These are phyloP conservation scores for Okamejei kenojei DNA, from an alignment of 2,797 vertebrate genomes.

Conservation along the genomic window DNA sequence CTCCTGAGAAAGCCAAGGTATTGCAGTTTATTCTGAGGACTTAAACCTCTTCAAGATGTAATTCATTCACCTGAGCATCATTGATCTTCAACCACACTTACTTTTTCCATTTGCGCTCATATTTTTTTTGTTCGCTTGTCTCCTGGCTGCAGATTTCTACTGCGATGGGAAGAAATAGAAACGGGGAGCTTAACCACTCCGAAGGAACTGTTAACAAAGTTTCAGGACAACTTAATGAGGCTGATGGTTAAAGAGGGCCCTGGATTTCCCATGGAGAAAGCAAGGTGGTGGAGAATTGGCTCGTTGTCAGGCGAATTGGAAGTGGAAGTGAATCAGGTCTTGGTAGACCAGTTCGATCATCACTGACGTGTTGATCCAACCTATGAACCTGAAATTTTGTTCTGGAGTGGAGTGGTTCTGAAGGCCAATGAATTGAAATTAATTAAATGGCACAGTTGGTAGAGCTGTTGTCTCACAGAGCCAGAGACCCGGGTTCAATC, in stretches of 20 bases:
- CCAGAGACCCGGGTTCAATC: too few relatives aligned
- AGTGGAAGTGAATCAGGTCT: background rate
- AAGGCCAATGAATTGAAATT: too few relatives aligned
- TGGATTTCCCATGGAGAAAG: background rate
- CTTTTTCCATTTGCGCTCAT: background rate
- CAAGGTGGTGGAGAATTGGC: background rate
- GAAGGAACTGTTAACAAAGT: background rate
- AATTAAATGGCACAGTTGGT: too few relatives aligned
- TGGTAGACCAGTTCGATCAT: background rate
- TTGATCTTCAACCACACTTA: constrained; percentile 20
- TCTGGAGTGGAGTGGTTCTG: background rate
- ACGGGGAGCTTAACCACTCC: background rate
- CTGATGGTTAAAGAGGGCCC: background rate
- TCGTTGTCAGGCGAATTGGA: background rate
- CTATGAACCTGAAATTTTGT: background rate
- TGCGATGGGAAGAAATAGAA: background rate
- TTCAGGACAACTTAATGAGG: background rate
- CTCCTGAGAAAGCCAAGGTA: background rate
- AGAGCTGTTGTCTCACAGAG: too few relatives aligned
- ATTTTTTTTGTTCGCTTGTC: background rate
- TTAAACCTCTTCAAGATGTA: constrained; percentile 28
- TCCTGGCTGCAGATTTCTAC: background rate
- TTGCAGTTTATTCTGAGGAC: constrained; percentile 29
- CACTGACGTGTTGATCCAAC: background rate
- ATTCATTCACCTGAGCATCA: constrained; percentile 4